These are phyloP conservation scores for Clunio marinus DNA, from an alignment of 2,888 invertebrate genomes.

Conservation along the genomic window DNA sequence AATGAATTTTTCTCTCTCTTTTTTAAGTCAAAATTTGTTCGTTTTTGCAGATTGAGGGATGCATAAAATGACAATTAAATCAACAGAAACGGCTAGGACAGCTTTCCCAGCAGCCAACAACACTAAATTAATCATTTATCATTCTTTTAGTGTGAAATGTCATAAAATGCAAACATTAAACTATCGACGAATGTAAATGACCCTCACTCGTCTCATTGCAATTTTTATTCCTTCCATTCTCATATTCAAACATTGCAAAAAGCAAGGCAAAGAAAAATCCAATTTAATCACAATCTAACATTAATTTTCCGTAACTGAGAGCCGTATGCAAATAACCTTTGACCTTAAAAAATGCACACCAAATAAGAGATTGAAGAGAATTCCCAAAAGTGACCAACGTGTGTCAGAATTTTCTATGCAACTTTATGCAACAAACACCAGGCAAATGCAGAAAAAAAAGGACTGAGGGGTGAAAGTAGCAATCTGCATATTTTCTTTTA, in stretches of 20 bases:
- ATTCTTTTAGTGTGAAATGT: neutral
- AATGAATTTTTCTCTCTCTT: too few species aligned
- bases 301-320: slow-evolving; percentile 17
- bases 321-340: slow-evolving; percentile 38
- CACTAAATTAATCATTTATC: slow-evolving; percentile 1
- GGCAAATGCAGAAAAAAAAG: neutral
- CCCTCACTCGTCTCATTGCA: neutral
- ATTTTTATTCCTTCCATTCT: too few species aligned
- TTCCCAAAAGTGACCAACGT: slow-evolving; percentile 35
- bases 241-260: slow-evolving; percentile 2
- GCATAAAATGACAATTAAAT: too few species aligned
- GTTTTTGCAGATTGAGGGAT: neutral
- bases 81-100: too few species aligned
- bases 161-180: slow-evolving; percentile 28
- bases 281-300: slow-evolving; percentile 34
- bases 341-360: slow-evolving; percentile 11
- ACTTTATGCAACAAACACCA: neutral
- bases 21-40: too few species aligned
- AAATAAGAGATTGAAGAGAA: slow-evolving; percentile 10
- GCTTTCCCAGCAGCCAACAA: neutral
- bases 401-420: slow-evolving; percentile 22
- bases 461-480: neutral
- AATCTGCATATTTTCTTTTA: slow-evolving; percentile 5
- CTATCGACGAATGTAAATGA: slow-evolving; percentile 19
- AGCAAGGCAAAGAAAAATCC: neutral